A percentile compares a stretch with the other conserved stretches of the same genome.
Conservation (phyloP, 2,888 invertebrate genomes). For the Cantharis flavilabris region DNA sequence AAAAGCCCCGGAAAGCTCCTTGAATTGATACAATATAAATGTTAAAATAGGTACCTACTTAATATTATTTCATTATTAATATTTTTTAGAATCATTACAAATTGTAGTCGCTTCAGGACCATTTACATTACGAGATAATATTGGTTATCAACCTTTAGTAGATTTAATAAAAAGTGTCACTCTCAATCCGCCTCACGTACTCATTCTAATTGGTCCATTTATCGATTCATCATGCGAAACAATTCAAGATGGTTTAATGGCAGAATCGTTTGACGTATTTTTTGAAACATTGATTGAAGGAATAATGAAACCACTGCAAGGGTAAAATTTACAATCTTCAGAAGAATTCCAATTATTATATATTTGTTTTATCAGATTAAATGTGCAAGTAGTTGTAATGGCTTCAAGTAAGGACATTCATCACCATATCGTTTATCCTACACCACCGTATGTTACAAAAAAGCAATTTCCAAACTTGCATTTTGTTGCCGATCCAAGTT, state of each 20-base stretch:
- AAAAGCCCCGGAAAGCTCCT: no score
- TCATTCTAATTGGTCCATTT: constrained; percentile 85
- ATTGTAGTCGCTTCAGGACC: constrained; percentile 83
- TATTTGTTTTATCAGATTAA: constrained; percentile 13
- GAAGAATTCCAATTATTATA: not conserved
- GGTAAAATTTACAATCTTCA: constrained; percentile 52
- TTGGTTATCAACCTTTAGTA: constrained; percentile 79
- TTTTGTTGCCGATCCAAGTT: constrained; percentile 80
- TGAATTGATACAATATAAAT: no score
- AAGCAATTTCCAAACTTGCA: constrained; percentile 66
- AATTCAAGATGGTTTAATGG: constrained; percentile 62
- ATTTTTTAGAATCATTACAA: constrained; percentile 60
- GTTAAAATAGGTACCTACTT: no score
- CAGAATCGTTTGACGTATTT: constrained; percentile 72
- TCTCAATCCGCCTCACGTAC: constrained; percentile 74
- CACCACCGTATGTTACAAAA: constrained; percentile 70
- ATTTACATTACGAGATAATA: constrained; percentile 76
- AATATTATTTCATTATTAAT: no score
- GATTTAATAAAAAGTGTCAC: constrained; percentile 72
- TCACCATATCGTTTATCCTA: constrained; percentile 81
- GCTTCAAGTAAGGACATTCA: constrained; percentile 79
- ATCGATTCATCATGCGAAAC: constrained; percentile 71
- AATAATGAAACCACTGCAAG: constrained; percentile 65
- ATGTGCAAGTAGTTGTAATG: constrained; percentile 68
- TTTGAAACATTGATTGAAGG: constrained; percentile 74